These are phyloP conservation scores for Xestia sexstrigata DNA, from an alignment of 2,888 invertebrate genomes.

Conservation along the genomic window DNA sequence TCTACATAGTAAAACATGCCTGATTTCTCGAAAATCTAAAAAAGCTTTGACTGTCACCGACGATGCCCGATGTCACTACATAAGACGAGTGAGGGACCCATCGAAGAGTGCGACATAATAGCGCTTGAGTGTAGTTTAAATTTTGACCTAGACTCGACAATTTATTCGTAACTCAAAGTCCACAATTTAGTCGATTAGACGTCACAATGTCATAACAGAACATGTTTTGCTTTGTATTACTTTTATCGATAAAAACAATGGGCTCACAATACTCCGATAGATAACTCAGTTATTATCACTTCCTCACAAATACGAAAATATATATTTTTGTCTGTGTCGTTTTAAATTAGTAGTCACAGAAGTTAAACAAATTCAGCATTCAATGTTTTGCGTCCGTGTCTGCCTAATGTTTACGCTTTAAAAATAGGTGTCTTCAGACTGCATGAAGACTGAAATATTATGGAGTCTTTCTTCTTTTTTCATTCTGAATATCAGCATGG, in stretches of 20 bases:
- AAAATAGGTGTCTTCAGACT: not conserved
- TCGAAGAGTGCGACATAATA: not conserved
- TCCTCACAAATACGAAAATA: not conserved
- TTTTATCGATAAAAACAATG: constrained; percentile 41
- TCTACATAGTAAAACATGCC: not conserved
- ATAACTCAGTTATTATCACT: constrained; percentile 13
- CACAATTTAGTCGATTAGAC: not conserved
- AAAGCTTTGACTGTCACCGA: not conserved
- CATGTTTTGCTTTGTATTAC: constrained; percentile 24
- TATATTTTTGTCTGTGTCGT: not conserved
- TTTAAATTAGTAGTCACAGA: not conserved
- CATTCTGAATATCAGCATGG: not conserved
- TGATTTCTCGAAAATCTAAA: not conserved
- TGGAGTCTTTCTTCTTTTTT: not conserved
- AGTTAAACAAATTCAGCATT: not conserved
- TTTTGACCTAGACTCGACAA: not conserved
- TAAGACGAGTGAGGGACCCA: not conserved
- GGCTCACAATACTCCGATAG: constrained; percentile 4
- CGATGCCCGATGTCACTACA: not conserved
- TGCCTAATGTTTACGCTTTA: not conserved
- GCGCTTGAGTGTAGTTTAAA: not conserved
- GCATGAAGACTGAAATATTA: no score
- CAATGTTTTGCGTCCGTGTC: not conserved
- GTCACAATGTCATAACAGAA: constrained; percentile 15
- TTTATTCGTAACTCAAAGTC: constrained; percentile 19